These are phyloP conservation scores for Epinotia nisella DNA, from an alignment of 2,888 invertebrate species.

Conservation along the genomic window DNA sequence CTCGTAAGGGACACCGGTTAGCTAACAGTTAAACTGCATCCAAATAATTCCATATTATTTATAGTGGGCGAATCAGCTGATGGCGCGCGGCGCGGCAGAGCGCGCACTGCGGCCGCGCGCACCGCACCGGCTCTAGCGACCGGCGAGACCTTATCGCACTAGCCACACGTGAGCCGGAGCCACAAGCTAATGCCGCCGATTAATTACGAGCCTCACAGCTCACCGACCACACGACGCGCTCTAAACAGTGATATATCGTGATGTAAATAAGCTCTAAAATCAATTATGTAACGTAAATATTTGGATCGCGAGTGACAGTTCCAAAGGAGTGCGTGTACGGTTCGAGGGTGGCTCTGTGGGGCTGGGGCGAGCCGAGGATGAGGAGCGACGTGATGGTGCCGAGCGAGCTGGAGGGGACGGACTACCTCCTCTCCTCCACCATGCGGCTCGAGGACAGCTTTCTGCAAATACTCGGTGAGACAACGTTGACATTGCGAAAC, in stretches of 20 bases:
- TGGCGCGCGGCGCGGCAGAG: constrained; percentile 50
- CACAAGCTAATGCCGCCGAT: constrained; percentile 27
- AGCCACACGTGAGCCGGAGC: constrained; percentile 59
- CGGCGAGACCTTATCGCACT: constrained; percentile 20
- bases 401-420: constrained; percentile 86
- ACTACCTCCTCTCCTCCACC: constrained; percentile 86
- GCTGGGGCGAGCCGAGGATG: constrained; percentile 66
- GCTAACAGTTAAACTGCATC: constrained; percentile 65
- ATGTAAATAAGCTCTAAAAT: constrained; percentile 29
- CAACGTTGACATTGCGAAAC: constrained; percentile 40
- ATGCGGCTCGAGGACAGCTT: constrained; percentile 86
- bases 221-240: constrained; percentile 32
- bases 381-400: constrained; percentile 81
- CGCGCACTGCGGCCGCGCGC: constrained; percentile 51
- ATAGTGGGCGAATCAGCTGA: constrained; percentile 81
- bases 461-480: constrained; percentile 86
- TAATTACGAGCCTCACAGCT: constrained; percentile 36
- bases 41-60: constrained; percentile 79
- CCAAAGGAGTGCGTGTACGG: constrained; percentile 19
- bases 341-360: constrained; percentile 47
- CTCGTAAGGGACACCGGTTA: constrained; percentile 46
- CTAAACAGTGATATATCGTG: constrained; percentile 43
- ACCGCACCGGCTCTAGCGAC: constrained; percentile 48
- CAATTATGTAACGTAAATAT: constrained; percentile 43
- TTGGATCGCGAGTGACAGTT: constrained; percentile 26